Base-by-base conservation (phyloP, 2,797 vertebrate genomes). In the Sebastes paucispinis region DNA sequence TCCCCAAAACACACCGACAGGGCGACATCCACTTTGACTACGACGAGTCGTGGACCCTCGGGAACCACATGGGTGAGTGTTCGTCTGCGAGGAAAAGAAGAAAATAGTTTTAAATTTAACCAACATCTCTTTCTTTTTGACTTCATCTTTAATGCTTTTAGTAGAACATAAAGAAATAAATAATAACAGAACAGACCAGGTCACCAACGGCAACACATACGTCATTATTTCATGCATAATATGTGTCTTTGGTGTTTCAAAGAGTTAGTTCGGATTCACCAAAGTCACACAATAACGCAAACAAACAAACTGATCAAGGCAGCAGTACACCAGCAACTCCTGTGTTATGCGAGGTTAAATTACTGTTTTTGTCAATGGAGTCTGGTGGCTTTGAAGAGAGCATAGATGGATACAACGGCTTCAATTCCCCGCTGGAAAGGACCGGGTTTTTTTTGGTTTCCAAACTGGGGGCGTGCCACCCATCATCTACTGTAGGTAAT, bases 21-120 rank as follows among this genome's bases (percentile, higher is more conserved):
- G 98, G 98, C 24, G 97, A 98, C 0, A 96, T 99, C 65, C 98
- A 99, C 85, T 99, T 99, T 34, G 98, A 99, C 94, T 97, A 97
- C 0, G 98, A 99, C 0, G 98, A 99, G 93, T 94, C 95, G 11
- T 99, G 98, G 98, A 99, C 98, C 0, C 89, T 98, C 2, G 97
- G 97, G 60, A 97, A 97, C 90, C 94, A 95, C 89, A 94, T 97
- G 94, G 98, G 98, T 99, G 93, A 90, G 94, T 34, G 65, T 65
- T 27, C 5, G 9, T 7, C 32, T 39, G 68, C 24, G 13, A 29
- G 7, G 55, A 43, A 52, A 52, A 52, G 24, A n/a, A 31, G 27
- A 68, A 11, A 22, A 8, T 14, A 1, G 6, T 11, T 3, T 24
- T 8, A 12, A 16, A 32, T 14, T 31, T 24, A 18, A 60, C 13